phyloP scores from a whole-genome alignment of 2,888 invertebrate genomes.

The Hirtodrosophila confusa region DNA sequence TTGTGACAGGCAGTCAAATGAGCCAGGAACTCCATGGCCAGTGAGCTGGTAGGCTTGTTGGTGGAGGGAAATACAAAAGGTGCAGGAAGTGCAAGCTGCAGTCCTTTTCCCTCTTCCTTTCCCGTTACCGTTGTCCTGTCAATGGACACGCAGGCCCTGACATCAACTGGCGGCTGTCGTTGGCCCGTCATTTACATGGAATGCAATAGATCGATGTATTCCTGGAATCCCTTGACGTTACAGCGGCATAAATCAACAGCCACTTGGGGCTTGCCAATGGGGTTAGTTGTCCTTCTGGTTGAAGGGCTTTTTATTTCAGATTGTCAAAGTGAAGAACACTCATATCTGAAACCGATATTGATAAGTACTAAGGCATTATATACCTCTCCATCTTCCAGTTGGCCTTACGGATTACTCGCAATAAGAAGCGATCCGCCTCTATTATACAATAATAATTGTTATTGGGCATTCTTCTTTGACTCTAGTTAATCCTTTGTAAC shows the following conservation, averaged over 20 bases:
- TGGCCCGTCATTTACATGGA: constrained; percentile 60
- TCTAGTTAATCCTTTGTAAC: too few species aligned
- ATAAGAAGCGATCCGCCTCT: too few species aligned
- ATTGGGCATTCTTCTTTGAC: too few species aligned
- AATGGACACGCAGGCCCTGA: constrained; percentile 41
- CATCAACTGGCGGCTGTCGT: constrained; percentile 43
- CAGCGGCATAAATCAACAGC: constrained; percentile 51
- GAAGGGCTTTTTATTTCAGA: constrained; percentile 25
- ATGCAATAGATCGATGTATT: constrained; percentile 61
- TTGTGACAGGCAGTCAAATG: constrained; percentile 77
- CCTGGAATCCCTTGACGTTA: constrained; percentile 49
- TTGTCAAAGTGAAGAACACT: constrained; percentile 14
- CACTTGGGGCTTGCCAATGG: constrained; percentile 6
- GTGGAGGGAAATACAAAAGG: constrained; percentile 24
- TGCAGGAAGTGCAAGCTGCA: constrained; percentile 58
- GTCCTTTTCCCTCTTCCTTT: constrained; percentile 12
- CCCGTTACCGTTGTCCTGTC: constrained; percentile 27
- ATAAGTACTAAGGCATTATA: not conserved
- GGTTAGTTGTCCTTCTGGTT: not conserved
- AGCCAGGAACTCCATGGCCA: constrained; percentile 27
- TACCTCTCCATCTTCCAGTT: too few species aligned
- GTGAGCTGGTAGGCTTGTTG: constrained; percentile 6
- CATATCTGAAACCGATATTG: constrained; percentile 8
- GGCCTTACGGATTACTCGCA: too few species aligned
- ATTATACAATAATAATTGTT: too few species aligned